Evolutionary conservation across 2,113 vertebrate species (phyloP).

Genomic region (Rhinolophus sinicus): DNA sequence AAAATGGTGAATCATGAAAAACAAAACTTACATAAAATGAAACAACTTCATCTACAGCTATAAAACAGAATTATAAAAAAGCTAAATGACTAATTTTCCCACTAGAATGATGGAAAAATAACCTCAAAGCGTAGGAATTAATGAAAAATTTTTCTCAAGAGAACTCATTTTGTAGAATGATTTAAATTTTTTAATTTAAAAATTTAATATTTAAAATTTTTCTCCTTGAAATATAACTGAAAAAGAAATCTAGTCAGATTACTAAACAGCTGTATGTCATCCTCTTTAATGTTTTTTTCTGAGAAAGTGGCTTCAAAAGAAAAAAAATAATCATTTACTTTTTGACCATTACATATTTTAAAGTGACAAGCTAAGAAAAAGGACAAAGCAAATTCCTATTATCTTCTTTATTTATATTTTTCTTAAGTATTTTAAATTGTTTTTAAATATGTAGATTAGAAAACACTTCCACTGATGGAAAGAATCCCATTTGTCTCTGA

Average conservation of each 20-base stretch:
- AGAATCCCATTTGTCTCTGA: neutral
- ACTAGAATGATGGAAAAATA: neutral
- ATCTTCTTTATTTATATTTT: neutral
- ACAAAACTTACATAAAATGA: neutral
- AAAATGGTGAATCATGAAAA: neutral
- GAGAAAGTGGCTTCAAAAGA: conserved; percentile 13
- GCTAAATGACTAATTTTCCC: neutral
- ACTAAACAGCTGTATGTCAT: neutral
- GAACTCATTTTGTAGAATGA: neutral
- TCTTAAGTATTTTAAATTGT: neutral
- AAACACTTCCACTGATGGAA: neutral
- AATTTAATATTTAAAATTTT: conserved; percentile 3
- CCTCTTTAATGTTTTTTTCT: neutral
- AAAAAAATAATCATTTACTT: neutral
- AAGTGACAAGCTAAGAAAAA: conserved; percentile 14
- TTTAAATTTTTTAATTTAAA: neutral
- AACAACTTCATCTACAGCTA: neutral
- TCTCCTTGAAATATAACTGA: neutral
- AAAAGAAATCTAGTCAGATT: conserved; percentile 25
- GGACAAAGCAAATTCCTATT: neutral
- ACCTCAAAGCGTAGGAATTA: neutral
- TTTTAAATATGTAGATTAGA: neutral
- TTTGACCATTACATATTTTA: conserved; percentile 10
- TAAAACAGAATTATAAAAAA: neutral
- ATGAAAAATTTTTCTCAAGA: neutral